A percentile compares a stretch with the other conserved stretches of the same genome.
phyloP scores from a whole-genome alignment of 2,888 invertebrate genomes.

The Pandemis heparana region DNA sequence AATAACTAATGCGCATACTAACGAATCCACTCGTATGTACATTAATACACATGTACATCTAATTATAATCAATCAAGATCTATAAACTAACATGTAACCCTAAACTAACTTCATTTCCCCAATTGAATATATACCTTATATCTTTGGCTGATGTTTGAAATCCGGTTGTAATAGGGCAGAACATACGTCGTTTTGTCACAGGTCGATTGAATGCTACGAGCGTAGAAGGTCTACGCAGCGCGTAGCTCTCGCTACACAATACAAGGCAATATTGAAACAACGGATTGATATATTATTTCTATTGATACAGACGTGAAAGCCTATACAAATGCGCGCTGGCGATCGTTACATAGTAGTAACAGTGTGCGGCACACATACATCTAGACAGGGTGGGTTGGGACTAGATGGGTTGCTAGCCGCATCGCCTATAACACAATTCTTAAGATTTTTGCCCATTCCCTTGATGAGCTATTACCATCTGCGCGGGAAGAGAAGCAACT shows the following conservation, averaged over 20 bases:
- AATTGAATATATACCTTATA: neutral
- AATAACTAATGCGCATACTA: conserved; percentile 1
- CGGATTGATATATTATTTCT: neutral
- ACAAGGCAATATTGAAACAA: neutral
- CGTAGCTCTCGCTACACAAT: neutral
- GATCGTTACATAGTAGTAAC: neutral
- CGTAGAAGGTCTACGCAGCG: conserved; percentile 2
- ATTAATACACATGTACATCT: conserved; percentile 3
- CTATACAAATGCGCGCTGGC: neutral
- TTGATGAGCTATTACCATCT: too few species aligned
- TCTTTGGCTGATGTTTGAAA: neutral
- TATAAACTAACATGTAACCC: neutral
- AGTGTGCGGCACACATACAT: too few species aligned
- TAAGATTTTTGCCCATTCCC: too few species aligned
- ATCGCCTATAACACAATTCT: too few species aligned
- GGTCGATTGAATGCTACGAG: neutral
- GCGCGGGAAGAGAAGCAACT: too few species aligned
- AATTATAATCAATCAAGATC: conserved; percentile 3
- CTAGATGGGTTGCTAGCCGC: too few species aligned
- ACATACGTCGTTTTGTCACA: neutral
- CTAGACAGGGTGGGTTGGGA: too few species aligned
- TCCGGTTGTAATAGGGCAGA: neutral
- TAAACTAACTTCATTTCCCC: neutral
- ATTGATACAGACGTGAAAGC: neutral
- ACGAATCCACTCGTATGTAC: neutral